Conservation (phyloP, 2,113 vertebrate genomes). For the Xenopus tropicalis region DNA sequence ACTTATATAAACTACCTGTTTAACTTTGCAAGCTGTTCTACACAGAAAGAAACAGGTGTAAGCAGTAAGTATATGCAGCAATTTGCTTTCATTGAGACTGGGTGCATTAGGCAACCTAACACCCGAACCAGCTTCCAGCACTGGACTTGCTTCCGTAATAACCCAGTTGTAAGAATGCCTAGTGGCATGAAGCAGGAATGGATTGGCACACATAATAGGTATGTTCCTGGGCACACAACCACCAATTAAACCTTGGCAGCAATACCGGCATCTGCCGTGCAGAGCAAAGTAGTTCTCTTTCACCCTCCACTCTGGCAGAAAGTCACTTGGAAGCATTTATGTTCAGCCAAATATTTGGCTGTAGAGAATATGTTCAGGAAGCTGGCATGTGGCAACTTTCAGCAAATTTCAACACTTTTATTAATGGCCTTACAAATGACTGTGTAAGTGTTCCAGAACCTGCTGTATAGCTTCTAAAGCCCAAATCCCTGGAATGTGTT, state of each 20-base stretch:
- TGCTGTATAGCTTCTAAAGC: no score
- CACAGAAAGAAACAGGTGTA: constrained; percentile 18
- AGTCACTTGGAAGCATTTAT: neutral
- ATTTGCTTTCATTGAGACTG: constrained; percentile 28
- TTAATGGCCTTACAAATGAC: no score
- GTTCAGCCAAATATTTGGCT: no score
- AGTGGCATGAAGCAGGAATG: constrained; percentile 4
- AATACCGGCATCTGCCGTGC: neutral
- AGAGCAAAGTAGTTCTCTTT: constrained; percentile 12
- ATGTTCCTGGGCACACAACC: constrained; percentile 20
- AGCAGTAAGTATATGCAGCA: constrained; percentile 15
- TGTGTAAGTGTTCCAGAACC: no score
- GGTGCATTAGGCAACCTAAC: neutral
- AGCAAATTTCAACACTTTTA: no score
- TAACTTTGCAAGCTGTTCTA: constrained; percentile 6
- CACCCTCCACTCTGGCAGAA: constrained; percentile 2
- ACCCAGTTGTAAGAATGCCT: neutral
- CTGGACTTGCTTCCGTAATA: neutral
- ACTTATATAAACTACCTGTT: no score
- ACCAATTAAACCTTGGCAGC: constrained; percentile 3
- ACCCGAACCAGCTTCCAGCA: neutral
- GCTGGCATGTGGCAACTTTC: no score
- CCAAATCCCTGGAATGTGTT: no score
- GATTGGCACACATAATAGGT: constrained; percentile 30
- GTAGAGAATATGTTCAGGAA: no score